Evolutionary conservation across 2,888 invertebrate species (phyloP).

Genomic region (Hanleya hanleyi): DNA sequence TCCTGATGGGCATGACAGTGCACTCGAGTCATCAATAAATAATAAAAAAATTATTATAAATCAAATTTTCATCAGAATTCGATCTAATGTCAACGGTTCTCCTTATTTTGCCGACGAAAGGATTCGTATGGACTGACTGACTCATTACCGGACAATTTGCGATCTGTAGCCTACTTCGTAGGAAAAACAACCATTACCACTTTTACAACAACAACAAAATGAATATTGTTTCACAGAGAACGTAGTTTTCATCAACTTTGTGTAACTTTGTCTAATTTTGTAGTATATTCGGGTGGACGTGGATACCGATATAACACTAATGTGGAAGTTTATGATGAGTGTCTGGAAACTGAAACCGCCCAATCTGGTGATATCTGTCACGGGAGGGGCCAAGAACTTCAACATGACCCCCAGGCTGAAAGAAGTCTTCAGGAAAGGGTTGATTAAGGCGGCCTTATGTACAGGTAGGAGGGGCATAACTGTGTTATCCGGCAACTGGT

Average conservation of each 20-base stretch:
- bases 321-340: conserved; percentile 65
- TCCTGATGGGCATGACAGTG: too few relatives aligned
- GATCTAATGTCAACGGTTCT: too few relatives aligned
- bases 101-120: too few relatives aligned
- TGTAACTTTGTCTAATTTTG: background rate
- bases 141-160: background rate
- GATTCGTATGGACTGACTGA: background rate
- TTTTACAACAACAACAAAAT: too few relatives aligned
- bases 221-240: background rate
- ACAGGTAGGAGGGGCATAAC: conserved; percentile 64
- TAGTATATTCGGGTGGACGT: conserved; percentile 71
- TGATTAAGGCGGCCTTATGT: conserved; percentile 72
- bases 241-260: background rate
- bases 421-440: conserved; percentile 71
- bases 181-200: too few relatives aligned
- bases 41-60: too few relatives aligned
- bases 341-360: conserved; percentile 71
- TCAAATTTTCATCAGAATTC: too few relatives aligned
- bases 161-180: background rate
- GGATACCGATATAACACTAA: conserved; percentile 57
- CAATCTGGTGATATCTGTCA: conserved; percentile 73
- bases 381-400: conserved; percentile 73
- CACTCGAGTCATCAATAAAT: too few relatives aligned
- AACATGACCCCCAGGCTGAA: conserved; percentile 68
- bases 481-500: background rate